phyloP scores from a whole-genome alignment of 2,888 invertebrate species.

The Phorcus lineatus region DNA sequence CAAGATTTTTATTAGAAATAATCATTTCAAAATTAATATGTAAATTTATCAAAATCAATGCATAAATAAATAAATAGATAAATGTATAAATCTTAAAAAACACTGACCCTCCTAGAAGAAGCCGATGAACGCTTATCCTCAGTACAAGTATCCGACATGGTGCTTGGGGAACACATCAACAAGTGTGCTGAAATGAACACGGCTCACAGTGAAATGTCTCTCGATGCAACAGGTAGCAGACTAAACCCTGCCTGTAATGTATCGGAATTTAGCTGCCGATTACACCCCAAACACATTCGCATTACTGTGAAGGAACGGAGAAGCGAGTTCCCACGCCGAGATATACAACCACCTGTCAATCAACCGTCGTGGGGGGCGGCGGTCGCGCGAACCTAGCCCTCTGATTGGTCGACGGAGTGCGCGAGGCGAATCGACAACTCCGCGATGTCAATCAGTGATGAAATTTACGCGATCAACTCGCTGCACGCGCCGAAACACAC shows the following conservation, averaged over 20 bases:
- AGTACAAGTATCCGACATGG: constrained; percentile 15
- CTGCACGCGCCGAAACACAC: constrained; percentile 28
- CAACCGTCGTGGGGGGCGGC: constrained; percentile 18
- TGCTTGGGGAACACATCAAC: constrained; percentile 2
- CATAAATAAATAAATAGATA: no score
- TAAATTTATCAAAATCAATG: no score
- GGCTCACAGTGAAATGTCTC: constrained; percentile 5
- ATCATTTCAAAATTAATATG: no score
- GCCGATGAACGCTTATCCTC: not conserved
- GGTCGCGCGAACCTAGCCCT: not conserved
- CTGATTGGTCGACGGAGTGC: constrained; percentile 3
- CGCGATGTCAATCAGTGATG: constrained; percentile 23
- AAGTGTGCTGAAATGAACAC: not conserved
- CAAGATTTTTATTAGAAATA: no score
- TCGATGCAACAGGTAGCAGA: constrained; percentile 16
- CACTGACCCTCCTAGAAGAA: constrained; percentile 1
- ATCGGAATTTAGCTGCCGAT: constrained; percentile 23
- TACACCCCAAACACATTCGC: not conserved
- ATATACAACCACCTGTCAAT: constrained; percentile 1
- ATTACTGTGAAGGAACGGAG: constrained; percentile 14
- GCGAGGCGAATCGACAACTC: not conserved
- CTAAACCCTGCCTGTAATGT: not conserved
- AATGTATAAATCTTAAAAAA: not conserved
- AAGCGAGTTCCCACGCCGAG: constrained; percentile 12
- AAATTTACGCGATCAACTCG: constrained; percentile 29